Conservation (phyloP, 2,113 vertebrate genomes). For the Amphiprion ocellaris region DNA sequence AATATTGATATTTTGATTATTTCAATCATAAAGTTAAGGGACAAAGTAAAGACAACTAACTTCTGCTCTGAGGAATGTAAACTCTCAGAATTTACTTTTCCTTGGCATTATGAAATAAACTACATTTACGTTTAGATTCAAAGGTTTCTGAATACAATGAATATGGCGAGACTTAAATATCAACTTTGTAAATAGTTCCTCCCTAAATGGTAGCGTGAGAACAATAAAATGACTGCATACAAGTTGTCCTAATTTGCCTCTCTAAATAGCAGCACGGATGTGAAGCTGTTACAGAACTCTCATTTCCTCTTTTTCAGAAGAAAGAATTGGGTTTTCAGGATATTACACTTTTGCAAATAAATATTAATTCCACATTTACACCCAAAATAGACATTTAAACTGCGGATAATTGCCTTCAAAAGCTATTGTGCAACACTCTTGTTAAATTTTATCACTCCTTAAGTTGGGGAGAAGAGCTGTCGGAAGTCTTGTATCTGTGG, state of each 20-base stretch:
- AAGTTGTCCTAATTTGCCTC: neutral
- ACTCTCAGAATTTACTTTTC: too few relatives aligned
- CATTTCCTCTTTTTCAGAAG: slow-evolving; percentile 46
- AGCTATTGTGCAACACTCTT: neutral
- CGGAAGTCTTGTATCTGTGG: slow-evolving; percentile 54
- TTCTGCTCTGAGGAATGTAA: too few relatives aligned
- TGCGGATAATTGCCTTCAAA: neutral
- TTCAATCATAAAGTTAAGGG: slow-evolving; percentile 2
- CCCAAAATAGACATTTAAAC: neutral
- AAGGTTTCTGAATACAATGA: neutral
- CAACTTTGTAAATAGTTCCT: neutral
- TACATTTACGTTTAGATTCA: too few relatives aligned
- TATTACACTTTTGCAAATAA: slow-evolving; percentile 4
- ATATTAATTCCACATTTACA: neutral
- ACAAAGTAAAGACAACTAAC: neutral
- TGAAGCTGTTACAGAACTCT: slow-evolving; percentile 26
- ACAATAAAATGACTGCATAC: neutral
- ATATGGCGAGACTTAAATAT: too few relatives aligned
- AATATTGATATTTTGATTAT: neutral
- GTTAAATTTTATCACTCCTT: neutral
- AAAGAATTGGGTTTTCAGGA: neutral
- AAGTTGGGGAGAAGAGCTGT: slow-evolving; percentile 18
- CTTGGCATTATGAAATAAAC: too few relatives aligned
- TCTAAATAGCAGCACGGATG: slow-evolving; percentile 9
- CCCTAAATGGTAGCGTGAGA: neutral